These are phyloP conservation scores for Eumeta japonica DNA, from an alignment of 1,140 invertebrate species.

Conservation along the genomic window DNA sequence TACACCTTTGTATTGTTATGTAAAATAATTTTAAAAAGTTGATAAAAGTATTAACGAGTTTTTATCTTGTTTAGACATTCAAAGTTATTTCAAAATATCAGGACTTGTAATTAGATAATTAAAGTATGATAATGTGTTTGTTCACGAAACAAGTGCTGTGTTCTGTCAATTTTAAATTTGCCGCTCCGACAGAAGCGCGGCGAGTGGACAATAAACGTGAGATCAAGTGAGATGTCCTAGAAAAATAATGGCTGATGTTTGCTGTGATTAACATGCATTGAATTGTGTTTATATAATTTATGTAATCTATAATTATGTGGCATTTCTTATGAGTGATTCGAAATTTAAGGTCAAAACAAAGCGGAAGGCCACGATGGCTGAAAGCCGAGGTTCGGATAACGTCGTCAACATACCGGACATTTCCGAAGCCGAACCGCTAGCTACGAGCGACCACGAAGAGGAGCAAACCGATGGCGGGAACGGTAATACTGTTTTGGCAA, in stretches of 20 bases:
- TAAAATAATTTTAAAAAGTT: too few species aligned
- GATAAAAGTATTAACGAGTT: too few species aligned
- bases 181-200: slow-evolving; percentile 27
- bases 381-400: slow-evolving; percentile 62
- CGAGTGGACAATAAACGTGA: slow-evolving; percentile 19
- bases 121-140: too few species aligned
- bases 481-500: slow-evolving; percentile 43
- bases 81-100: too few species aligned
- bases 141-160: too few species aligned
- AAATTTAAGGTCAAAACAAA: too few species aligned
- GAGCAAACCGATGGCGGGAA: slow-evolving; percentile 42
- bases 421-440: slow-evolving; percentile 63
- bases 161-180: slow-evolving; percentile 31
- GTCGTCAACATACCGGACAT: slow-evolving; percentile 66
- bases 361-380: slow-evolving; percentile 44
- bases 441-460: slow-evolving; percentile 55
- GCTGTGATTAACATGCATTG: slow-evolving; percentile 14
- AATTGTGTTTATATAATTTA: slow-evolving; percentile 9
- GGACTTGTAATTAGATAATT: too few species aligned
- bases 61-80: too few species aligned
- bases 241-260: slow-evolving; percentile 30
- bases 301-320: slow-evolving; percentile 17
- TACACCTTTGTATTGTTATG: too few species aligned
- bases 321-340: slow-evolving; percentile 19
- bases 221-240: slow-evolving; percentile 23